phyloP scores from a whole-genome alignment of 1,140 invertebrate genomes.

The Drosophila ogumai region DNA sequence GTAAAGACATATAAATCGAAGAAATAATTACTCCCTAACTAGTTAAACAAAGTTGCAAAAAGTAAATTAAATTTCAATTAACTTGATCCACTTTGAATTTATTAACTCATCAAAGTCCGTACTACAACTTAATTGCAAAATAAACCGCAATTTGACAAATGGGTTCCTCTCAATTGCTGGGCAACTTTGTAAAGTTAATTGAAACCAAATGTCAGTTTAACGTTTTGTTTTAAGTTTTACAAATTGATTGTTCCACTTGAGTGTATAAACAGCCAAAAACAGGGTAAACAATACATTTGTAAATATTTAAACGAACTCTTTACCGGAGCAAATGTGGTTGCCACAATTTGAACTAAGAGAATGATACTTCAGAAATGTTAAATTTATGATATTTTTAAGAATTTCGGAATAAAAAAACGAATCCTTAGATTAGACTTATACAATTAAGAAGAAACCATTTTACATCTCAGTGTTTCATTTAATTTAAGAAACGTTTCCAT shows the following conservation, averaged over 20 bases:
- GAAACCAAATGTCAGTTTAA: slow-evolving; percentile 3
- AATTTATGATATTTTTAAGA: not conserved
- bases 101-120: not conserved
- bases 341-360: slow-evolving; percentile 4
- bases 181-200: slow-evolving; percentile 37
- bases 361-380: slow-evolving; percentile 8
- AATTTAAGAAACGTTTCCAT: not conserved
- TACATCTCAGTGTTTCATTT: not conserved
- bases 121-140: slow-evolving; percentile 8
- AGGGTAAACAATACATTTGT: slow-evolving; percentile 28
- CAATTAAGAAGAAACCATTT: not conserved
- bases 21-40: not conserved
- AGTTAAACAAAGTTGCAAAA: not conserved
- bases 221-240: slow-evolving; percentile 11
- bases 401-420: not conserved
- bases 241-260: slow-evolving; percentile 15
- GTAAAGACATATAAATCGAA: not conserved
- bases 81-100: not conserved
- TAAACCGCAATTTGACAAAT: not conserved
- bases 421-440: not conserved
- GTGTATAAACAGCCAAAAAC: slow-evolving; percentile 40
- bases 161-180: slow-evolving; percentile 20
- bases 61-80: not conserved
- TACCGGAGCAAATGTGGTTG: slow-evolving; percentile 11
- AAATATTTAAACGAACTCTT: slow-evolving; percentile 7